Evolutionary conservation across 1,140 invertebrate species (phyloP).

Genomic region (Danaus melanippus): DNA sequence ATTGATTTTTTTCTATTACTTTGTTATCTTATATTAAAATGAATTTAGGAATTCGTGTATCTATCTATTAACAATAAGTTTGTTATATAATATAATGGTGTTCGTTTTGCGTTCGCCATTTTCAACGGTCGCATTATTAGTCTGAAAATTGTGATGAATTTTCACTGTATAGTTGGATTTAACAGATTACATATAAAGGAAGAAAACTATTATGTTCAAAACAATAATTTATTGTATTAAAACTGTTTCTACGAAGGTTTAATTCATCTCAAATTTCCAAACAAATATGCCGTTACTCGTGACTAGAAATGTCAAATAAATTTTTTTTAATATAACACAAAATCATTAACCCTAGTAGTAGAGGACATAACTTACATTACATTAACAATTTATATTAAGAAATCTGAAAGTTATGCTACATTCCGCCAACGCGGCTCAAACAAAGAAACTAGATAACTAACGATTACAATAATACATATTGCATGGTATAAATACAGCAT

Average conservation of each 20-base stretch:
- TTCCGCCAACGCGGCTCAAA: conserved; percentile 14
- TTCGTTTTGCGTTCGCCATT: conserved; percentile 56
- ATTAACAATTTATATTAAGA: conserved; percentile 33
- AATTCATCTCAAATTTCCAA: conserved; percentile 28
- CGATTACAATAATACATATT: background rate
- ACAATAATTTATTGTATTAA: no score
- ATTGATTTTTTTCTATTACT: conserved; percentile 30
- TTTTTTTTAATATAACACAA: conserved; percentile 46
- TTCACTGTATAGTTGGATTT: background rate
- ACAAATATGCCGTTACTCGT: conserved; percentile 56
- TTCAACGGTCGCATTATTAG: conserved; percentile 42
- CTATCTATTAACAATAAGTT: conserved; percentile 51
- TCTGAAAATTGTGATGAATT: conserved; percentile 33
- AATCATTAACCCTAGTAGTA: conserved; percentile 45
- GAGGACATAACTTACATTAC: conserved; percentile 51
- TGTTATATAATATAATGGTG: conserved; percentile 56
- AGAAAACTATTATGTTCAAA: no score
- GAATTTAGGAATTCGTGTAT: conserved; percentile 58
- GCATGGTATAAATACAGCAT: background rate
- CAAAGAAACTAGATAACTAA: conserved; percentile 2
- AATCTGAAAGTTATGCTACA: conserved; percentile 23
- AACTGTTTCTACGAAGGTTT: background rate
- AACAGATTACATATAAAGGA: no score
- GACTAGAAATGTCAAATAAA: conserved; percentile 59
- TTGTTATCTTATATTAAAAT: conserved; percentile 60